Evolutionary conservation across 1,140 invertebrate species (phyloP).

Genomic region (Tetraneura akinire): DNA sequence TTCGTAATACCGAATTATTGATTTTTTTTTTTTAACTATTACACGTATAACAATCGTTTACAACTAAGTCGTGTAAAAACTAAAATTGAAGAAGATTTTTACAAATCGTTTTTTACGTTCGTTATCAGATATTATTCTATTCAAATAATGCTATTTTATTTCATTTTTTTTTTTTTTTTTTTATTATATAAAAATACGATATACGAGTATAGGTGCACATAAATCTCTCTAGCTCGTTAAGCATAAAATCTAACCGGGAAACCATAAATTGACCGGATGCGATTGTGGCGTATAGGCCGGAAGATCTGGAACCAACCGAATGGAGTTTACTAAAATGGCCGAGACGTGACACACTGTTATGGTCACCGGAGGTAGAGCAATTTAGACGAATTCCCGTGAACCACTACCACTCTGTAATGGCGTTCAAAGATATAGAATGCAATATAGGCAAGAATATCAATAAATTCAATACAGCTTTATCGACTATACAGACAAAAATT

Average conservation of each 20-base stretch:
- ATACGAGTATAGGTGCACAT: neutral
- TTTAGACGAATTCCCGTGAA: neutral
- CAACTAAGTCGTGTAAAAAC: no score
- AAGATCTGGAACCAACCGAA: conserved; percentile 2
- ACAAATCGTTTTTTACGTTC: no score
- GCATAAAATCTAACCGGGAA: conserved; percentile 7
- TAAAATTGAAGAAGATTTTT: no score
- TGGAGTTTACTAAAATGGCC: neutral
- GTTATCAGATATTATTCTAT: no score
- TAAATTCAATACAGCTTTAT: neutral
- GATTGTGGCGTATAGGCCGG: neutral
- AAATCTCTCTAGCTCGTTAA: neutral
- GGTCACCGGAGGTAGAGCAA: neutral
- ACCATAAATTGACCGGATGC: conserved; percentile 10
- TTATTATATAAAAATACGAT: no score
- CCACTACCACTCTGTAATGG: neutral
- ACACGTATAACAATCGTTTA: no score
- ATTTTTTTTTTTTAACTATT: no score
- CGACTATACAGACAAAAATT: neutral
- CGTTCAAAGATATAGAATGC: conserved; percentile 27
- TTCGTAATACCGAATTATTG: no score
- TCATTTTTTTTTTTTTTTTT: no score
- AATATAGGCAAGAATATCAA: neutral
- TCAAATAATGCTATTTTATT: no score
- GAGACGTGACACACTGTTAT: conserved; percentile 3